Conservation (phyloP, 1,140 invertebrate genomes). For the Lerema accius region DNA sequence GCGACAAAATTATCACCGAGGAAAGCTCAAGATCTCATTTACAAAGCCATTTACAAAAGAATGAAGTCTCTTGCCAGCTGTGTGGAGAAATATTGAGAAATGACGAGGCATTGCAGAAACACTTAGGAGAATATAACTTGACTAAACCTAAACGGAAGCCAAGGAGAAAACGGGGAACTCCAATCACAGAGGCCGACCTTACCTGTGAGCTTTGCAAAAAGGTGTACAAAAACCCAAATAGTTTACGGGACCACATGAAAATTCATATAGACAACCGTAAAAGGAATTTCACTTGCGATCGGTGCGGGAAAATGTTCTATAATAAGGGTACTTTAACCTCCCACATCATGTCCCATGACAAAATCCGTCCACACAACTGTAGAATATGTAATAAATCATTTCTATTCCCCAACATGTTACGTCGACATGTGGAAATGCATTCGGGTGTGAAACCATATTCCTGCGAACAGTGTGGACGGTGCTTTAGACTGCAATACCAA, state of each 20-base stretch:
- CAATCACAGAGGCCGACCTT: slow-evolving; percentile 50
- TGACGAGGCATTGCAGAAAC: slow-evolving; percentile 48
- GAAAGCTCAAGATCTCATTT: slow-evolving; percentile 42
- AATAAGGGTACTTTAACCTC: slow-evolving; percentile 72
- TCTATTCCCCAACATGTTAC: slow-evolving; percentile 55
- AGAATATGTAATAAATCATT: slow-evolving; percentile 87
- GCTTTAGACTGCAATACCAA: slow-evolving; percentile 84
- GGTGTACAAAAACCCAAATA: slow-evolving; percentile 58
- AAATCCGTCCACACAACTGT: slow-evolving; percentile 89
- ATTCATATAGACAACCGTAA: slow-evolving; percentile 63
- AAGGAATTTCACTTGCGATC: slow-evolving; percentile 65
- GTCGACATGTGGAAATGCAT: slow-evolving; percentile 85
- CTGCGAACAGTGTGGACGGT: slow-evolving; percentile 88
- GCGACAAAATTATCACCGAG: slow-evolving; percentile 45
- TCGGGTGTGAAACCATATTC: slow-evolving; percentile 89
- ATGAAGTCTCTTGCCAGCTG: slow-evolving; percentile 46
- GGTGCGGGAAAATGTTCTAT: slow-evolving; percentile 71
- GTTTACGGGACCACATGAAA: slow-evolving; percentile 58
- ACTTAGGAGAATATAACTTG: slow-evolving; percentile 48
- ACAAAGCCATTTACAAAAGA: slow-evolving; percentile 44
- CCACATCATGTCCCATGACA: slow-evolving; percentile 86
- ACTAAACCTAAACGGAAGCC: slow-evolving; percentile 48
- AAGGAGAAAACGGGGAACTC: slow-evolving; percentile 50
- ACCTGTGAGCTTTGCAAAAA: slow-evolving; percentile 68
- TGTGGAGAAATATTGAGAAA: slow-evolving; percentile 57